Conservation (phyloP, 2,113 vertebrate genomes). For the Colinus virginianus region DNA sequence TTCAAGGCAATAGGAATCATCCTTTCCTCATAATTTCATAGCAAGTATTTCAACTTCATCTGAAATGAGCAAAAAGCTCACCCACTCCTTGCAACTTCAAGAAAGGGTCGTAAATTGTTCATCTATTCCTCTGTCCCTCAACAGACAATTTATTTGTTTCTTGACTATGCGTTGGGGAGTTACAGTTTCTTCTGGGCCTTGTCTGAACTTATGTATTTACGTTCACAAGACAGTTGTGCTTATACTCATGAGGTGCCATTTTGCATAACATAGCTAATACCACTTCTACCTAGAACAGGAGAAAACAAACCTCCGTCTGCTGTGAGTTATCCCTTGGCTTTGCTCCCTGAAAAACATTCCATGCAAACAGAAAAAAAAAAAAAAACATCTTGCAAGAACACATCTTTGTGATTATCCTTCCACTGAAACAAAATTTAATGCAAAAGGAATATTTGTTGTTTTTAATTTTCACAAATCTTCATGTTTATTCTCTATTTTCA, state of each 20-base stretch:
- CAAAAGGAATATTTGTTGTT: background rate
- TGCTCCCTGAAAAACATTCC: background rate
- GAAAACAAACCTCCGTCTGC: background rate
- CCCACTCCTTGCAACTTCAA: background rate
- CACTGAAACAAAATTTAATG: background rate
- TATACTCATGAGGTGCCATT: background rate
- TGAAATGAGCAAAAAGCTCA: background rate
- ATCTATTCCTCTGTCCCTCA: background rate
- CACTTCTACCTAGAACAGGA: background rate
- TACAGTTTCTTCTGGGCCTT: accelerated
- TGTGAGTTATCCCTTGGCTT: background rate
- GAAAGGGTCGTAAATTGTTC: background rate
- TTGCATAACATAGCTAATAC: background rate
- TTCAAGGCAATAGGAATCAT: background rate
- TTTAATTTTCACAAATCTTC: background rate
- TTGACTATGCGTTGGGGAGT: background rate
- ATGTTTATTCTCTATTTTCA: background rate
- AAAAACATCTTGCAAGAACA: background rate
- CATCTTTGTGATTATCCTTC: background rate
- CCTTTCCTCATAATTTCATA: background rate
- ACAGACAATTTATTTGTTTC: background rate
- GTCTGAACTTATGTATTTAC: background rate
- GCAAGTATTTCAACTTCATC: background rate
- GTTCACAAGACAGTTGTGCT: background rate
- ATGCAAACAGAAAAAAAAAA: background rate